These are phyloP conservation scores for Synanceia verrucosa DNA, from an alignment of 2,797 vertebrate genomes.

Conservation along the genomic window DNA sequence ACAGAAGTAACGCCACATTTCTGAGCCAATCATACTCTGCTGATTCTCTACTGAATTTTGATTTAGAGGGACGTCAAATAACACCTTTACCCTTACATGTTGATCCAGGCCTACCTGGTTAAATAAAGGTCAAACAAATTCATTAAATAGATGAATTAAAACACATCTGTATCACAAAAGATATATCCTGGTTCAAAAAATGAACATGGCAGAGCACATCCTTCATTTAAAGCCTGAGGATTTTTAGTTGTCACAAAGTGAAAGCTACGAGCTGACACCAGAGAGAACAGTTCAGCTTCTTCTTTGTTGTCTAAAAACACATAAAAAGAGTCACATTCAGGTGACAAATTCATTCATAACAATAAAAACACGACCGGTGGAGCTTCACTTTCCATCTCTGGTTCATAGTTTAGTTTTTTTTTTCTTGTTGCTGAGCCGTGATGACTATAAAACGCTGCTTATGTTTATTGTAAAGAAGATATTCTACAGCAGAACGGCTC, in stretches of 20 bases:
- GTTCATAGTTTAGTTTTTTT: neutral
- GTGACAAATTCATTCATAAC: neutral
- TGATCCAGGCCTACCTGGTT: no score
- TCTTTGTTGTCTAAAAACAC: neutral
- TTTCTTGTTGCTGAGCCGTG: neutral
- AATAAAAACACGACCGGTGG: neutral
- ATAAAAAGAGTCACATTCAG: neutral
- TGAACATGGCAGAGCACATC: neutral
- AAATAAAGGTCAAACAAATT: no score
- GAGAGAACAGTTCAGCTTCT: neutral
- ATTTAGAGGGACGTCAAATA: no score
- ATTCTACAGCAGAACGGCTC: neutral
- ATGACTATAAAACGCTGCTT: neutral
- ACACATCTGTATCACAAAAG: no score
- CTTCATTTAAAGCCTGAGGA: slow-evolving; percentile 29
- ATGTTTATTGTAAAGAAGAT: neutral
- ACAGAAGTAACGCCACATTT: no score
- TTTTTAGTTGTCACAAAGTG: slow-evolving; percentile 4
- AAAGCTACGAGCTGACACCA: neutral
- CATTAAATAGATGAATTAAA: no score
- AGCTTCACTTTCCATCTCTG: neutral
- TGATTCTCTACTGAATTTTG: no score
- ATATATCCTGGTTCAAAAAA: no score
- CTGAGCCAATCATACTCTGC: no score
- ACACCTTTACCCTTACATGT: no score